Evolutionary conservation across 2,888 invertebrate genomes (phyloP).

Genomic region (Cosmopolites sordidus): DNA sequence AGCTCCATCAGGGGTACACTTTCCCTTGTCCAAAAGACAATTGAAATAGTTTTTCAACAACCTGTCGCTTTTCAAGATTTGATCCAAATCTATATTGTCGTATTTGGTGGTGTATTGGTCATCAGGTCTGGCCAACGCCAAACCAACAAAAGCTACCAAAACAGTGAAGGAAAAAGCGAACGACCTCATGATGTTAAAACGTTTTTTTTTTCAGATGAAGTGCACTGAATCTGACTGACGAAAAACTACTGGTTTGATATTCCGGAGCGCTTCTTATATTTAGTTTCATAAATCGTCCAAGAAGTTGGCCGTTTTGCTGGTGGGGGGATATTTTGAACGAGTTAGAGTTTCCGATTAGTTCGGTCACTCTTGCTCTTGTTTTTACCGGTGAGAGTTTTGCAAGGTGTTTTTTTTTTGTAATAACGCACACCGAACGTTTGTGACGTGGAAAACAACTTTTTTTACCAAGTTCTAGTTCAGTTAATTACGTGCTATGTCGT

Average conservation of each 20-base stretch:
- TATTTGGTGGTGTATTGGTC: constrained; percentile 58
- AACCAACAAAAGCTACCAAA: constrained; percentile 4
- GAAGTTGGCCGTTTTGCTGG: background rate
- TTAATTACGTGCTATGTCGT: no score
- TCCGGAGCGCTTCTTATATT: background rate
- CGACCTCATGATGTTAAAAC: no score
- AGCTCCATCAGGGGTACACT: constrained; percentile 63
- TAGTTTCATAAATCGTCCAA: background rate
- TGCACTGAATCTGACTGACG: background rate
- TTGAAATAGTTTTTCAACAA: constrained; percentile 60
- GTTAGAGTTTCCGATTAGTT: background rate
- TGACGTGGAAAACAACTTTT: no score
- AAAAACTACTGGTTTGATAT: background rate
- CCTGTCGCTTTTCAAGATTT: constrained; percentile 60
- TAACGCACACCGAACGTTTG: no score
- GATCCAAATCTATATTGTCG: constrained; percentile 63
- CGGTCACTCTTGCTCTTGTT: no score
- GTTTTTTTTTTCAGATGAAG: no score
- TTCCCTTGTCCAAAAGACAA: constrained; percentile 59
- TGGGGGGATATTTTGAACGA: background rate
- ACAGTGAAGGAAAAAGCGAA: background rate
- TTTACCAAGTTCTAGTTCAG: no score
- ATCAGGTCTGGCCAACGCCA: constrained; percentile 1
- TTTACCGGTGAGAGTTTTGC: no score
- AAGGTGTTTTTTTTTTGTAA: no score